Evolutionary conservation across 2,888 invertebrate species (phyloP).

Genomic region (Bellardia bayeri): DNA sequence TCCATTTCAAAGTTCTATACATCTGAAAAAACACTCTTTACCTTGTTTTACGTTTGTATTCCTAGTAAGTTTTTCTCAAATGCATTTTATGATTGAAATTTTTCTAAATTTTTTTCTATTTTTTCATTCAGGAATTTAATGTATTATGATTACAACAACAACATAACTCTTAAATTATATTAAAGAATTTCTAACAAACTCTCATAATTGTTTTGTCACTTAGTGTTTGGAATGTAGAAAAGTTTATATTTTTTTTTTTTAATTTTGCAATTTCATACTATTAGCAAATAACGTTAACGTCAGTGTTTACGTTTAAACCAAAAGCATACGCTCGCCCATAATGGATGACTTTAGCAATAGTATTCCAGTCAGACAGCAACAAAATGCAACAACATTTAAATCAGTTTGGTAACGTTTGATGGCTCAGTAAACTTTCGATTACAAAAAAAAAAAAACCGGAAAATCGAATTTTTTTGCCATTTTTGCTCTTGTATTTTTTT

Average conservation of each 20-base stretch:
- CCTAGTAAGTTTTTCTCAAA: no score
- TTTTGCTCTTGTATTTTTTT: slow-evolving; percentile 20
- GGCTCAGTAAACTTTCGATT: slow-evolving; percentile 63
- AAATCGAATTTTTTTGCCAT: slow-evolving; percentile 19
- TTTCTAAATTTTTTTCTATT: no score
- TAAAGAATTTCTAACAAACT: no score
- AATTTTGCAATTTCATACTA: slow-evolving; percentile 24
- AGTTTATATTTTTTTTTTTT: not conserved
- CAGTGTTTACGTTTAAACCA: slow-evolving; percentile 29
- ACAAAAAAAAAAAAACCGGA: not conserved
- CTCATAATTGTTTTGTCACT: not conserved
- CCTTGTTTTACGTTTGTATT: no score
- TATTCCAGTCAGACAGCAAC: slow-evolving; percentile 3
- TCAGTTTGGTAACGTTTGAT: slow-evolving; percentile 60
- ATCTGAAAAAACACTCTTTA: no score
- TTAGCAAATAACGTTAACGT: slow-evolving; percentile 32
- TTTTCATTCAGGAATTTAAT: no score
- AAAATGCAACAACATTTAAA: slow-evolving; percentile 42
- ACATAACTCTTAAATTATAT: no score
- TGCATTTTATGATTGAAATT: no score
- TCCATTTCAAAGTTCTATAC: no score
- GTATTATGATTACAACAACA: no score
- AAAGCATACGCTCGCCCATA: slow-evolving; percentile 21
- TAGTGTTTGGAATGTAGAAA: slow-evolving; percentile 6
- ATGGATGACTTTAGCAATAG: slow-evolving; percentile 45